Base-by-base conservation (phyloP, 2,113 vertebrate genomes). In the Pollimyrus isidori region DNA sequence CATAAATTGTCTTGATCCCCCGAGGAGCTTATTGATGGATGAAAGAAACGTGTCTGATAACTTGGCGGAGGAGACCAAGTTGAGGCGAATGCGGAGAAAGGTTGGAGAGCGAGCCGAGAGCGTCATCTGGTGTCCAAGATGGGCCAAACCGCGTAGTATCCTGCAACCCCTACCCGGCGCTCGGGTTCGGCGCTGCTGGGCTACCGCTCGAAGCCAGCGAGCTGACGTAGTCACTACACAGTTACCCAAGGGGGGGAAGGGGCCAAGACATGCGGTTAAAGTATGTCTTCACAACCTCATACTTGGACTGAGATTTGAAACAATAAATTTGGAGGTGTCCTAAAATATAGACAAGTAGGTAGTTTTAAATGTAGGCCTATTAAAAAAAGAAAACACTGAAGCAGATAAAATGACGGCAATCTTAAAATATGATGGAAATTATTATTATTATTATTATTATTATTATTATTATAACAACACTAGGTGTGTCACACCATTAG, bases 1-100 rank as follows among this genome's bases (percentile, higher is more conserved):
- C 96, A 96, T 96, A 96, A 93, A 96, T 97, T 95, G 95, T 94
- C 95, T 95, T 94, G 94, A 95, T 96, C 95, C 95, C 95, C 95
- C 95, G 94, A 93, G 94, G 94, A 95, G 94, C 94, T 96, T 95
- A 96, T 95, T 95, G 95, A 96, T 96, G 95, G 95, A 95, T 95
- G 94, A 93, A 93, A 93, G 94, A 95, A 95, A 95, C 94, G 95
- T 93, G 95, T 95, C 94, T 95, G 95, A 95, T 94, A 95, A 95
- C 94, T 94, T 95, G 94, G 95, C 93, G 95, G 94, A 93, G 92
- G 94, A 89, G 89, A 90, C 86, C 39, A 45, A n/a, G 48, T 50
- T 62, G 86, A 86, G 42, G 50, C 48, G 89, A 92, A 90, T 86
- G 90, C 86, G 49, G 92, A 91, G 91, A 92, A 91, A 93, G 91